Percentiles rank a stretch among this genome's conserved stretches.
Conservation (phyloP, 1,140 invertebrate species). For the Diabrotica virgifera region DNA sequence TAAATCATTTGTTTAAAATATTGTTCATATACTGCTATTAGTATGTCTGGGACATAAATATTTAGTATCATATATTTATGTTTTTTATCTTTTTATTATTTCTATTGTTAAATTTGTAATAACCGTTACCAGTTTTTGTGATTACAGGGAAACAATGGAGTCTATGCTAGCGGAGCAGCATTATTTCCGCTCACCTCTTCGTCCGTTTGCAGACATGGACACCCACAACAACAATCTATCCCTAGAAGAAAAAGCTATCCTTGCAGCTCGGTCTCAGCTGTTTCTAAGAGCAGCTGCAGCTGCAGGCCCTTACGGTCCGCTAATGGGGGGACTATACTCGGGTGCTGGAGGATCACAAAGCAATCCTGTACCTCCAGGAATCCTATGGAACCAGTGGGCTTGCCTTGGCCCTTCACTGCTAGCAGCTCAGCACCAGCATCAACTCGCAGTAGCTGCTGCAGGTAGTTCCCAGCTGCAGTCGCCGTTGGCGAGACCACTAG, state of each 20-base stretch:
- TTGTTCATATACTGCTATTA: too few species aligned
- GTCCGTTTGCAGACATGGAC: slow-evolving; percentile 69
- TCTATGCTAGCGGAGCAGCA: slow-evolving; percentile 77
- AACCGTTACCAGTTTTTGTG: slow-evolving; percentile 33
- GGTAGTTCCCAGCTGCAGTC: slow-evolving; percentile 52
- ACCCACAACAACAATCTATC: slow-evolving; percentile 66
- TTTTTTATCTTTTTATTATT: too few species aligned
- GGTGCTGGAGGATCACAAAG: slow-evolving; percentile 51
- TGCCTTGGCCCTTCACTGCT: slow-evolving; percentile 56
- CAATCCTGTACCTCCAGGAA: slow-evolving; percentile 42
- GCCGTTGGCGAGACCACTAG: slow-evolving; percentile 49
- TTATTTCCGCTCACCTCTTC: slow-evolving; percentile 67
- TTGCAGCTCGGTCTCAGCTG: slow-evolving; percentile 66
- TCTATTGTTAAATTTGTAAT: not conserved
- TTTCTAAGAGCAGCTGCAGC: slow-evolving; percentile 65
- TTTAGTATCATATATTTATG: too few species aligned
- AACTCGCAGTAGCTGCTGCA: slow-evolving; percentile 45
- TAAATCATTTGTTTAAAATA: too few species aligned
- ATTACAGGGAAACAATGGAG: slow-evolving; percentile 75
- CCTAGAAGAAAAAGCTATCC: slow-evolving; percentile 71
- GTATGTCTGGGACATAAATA: too few species aligned
- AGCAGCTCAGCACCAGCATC: slow-evolving; percentile 47
- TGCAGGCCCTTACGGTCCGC: slow-evolving; percentile 54
- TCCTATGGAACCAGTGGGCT: slow-evolving; percentile 62
- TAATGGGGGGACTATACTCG: slow-evolving; percentile 50